A percentile compares a stretch with the other conserved stretches of the same genome.
Evolutionary conservation across 1,140 invertebrate genomes (phyloP).

Genomic region (Hycleus cichorii): DNA sequence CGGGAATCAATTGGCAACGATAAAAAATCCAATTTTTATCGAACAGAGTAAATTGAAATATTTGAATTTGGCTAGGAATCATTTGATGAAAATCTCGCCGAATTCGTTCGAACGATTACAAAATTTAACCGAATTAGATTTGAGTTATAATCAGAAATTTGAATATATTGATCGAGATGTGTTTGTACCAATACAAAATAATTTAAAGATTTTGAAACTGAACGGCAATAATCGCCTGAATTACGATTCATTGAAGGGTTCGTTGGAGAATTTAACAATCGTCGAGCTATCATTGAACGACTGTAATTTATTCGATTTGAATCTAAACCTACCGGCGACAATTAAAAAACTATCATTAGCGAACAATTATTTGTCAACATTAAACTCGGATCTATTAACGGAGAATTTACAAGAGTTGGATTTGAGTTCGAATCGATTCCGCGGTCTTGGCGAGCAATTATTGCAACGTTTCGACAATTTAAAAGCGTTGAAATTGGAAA

Average conservation of each 20-base stretch:
- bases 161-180: conserved; percentile 52
- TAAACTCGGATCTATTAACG: conserved; percentile 49
- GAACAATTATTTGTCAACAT: conserved; percentile 49
- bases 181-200: conserved; percentile 50
- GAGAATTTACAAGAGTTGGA: conserved; percentile 52
- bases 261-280: conserved; percentile 48
- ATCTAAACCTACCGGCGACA: conserved; percentile 43
- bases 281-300: conserved; percentile 51
- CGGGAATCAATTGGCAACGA: conserved; percentile 63
- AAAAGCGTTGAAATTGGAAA: conserved; percentile 47
- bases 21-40: conserved; percentile 60
- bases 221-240: conserved; percentile 54
- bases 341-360: conserved; percentile 49
- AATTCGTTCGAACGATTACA: conserved; percentile 59
- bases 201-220: conserved; percentile 53
- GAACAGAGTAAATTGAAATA: conserved; percentile 49
- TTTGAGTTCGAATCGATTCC: conserved; percentile 54
- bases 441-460: conserved; percentile 50
- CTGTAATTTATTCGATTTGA: conserved; percentile 43
- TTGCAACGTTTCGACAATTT: conserved; percentile 47
- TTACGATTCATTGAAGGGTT: conserved; percentile 41
- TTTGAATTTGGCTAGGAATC: conserved; percentile 58
- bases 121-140: conserved; percentile 56
- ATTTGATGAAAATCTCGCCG: conserved; percentile 56
- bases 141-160: conserved; percentile 61